Evolutionary conservation across 2,888 invertebrate genomes (phyloP).

Genomic region (Eurytoma adleriae): DNA sequence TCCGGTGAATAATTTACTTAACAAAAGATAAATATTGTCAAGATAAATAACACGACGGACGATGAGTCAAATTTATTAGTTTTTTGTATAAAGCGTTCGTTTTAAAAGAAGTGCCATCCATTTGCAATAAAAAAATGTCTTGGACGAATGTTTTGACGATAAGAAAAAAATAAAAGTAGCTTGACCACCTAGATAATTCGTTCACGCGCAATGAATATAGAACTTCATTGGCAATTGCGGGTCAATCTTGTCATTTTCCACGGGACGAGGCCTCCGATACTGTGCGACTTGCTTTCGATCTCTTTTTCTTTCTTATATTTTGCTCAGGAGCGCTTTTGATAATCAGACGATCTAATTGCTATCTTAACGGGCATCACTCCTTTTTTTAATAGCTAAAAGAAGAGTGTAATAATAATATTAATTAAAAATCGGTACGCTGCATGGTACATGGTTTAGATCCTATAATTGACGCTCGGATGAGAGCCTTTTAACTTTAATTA

Average conservation of each 20-base stretch:
- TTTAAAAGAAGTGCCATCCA: conserved; percentile 61
- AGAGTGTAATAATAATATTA: background rate
- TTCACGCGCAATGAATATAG: conserved; percentile 57
- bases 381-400: background rate
- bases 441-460: conserved; percentile 41
- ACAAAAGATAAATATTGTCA: background rate
- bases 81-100: conserved; percentile 43
- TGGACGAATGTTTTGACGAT: too few relatives aligned
- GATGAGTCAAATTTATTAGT: conserved; percentile 14
- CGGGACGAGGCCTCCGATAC: conserved; percentile 47
- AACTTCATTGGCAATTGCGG: conserved; percentile 70
- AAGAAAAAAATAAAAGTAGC: conserved; percentile 8
- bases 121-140: conserved; percentile 51
- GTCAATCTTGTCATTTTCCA: conserved; percentile 75
- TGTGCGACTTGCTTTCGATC: conserved; percentile 4
- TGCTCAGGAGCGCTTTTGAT: conserved; percentile 6
- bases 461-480: conserved; percentile 23
- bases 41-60: background rate
- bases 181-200: conserved; percentile 48
- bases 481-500: conserved; percentile 13
- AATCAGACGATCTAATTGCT: background rate
- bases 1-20: background rate
- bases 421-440: conserved; percentile 29
- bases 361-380: background rate
- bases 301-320: conserved; percentile 9